A percentile compares a stretch with the other conserved stretches of the same genome.
phyloP scores from a whole-genome alignment of 2,113 vertebrate genomes.

The Tretioscincus oriximinensis region DNA sequence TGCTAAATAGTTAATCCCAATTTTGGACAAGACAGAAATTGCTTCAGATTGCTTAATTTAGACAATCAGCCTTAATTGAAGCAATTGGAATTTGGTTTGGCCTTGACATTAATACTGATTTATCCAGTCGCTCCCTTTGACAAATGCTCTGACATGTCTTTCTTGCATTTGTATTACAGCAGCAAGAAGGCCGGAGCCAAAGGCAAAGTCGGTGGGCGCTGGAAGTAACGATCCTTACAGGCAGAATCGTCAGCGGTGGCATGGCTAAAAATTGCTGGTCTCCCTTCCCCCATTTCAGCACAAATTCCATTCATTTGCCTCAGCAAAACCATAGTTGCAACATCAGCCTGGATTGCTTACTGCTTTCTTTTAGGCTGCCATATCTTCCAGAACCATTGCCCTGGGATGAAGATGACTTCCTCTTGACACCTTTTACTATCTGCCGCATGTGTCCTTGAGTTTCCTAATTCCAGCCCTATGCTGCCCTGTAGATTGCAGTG shows the following conservation, averaged over 20 bases:
- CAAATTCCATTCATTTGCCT: conserved; percentile 38
- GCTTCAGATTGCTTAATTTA: background rate
- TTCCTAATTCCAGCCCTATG: conserved; percentile 31
- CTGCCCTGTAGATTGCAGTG: conserved; percentile 58
- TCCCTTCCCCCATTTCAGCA: conserved; percentile 27
- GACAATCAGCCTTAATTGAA: background rate
- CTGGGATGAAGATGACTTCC: conserved; percentile 42
- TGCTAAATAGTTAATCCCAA: background rate
- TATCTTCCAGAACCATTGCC: conserved; percentile 44
- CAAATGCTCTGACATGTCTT: conserved; percentile 3
- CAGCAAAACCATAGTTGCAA: conserved; percentile 37
- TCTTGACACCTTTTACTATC: conserved; percentile 54
- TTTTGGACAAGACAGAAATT: background rate
- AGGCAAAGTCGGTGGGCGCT: conserved; percentile 87
- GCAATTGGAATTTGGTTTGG: background rate
- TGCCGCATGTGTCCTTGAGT: conserved; percentile 51
- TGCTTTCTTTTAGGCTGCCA: conserved; percentile 51
- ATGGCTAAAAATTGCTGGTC: conserved; percentile 37
- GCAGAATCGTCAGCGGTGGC: conserved; percentile 39
- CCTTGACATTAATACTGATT: background rate
- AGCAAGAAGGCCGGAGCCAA: conserved; percentile 93
- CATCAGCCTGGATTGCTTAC: conserved; percentile 52
- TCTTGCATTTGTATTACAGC: conserved; percentile 70
- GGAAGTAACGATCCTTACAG: conserved; percentile 80
- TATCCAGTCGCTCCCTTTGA: fast-evolving